Evolutionary conservation across 1,140 invertebrate genomes (phyloP), one percentile per base, ranked within the genome.

Genomic region (Asbolus verrucosus): DNA sequence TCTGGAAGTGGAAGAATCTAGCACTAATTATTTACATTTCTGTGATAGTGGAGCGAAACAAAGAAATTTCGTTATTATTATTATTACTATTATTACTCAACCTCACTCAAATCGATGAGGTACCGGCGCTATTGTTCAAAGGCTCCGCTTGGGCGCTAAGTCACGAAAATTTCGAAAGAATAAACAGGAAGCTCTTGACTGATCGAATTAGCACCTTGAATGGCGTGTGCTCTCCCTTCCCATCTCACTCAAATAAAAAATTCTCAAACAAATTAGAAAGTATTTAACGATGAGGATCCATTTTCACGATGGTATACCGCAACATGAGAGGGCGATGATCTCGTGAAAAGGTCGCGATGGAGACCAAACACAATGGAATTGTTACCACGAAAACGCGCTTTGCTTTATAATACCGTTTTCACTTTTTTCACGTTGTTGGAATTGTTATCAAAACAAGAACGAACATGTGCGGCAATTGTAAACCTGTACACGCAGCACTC

Each of bases 241-340:
- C 39, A 6, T 16, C 2, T 21, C 46, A 14, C 27, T 27, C 46
- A 54, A 27, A 27, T 24, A 54, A 27, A 54, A 54, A 54, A n/a
- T 24, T n/a, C 21, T 54, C 46, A 1, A 54, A 54, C 46, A 54
- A 54, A 54, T 54, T 54, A 54, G 46, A 54, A 54, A 54, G 46
- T 54, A 21, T 54, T 54, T 54, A 21, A 13, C 21, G 46, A n/a
- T n/a, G n/a, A 54, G 27, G 46, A 54, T 46, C n/a, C 21, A 54
- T 54, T 54, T 54, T 54, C 46, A 54, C 46, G 9, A 54, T 27
- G 21, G 8, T 27, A 27, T 27, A 24, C 46, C 21, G 11, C 21
- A 36, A 36, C 33, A 11, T 36, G 33, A 54, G 46, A 54, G 46
- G 46, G 46, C 46, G 46, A 27, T 54, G 46, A 54, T 54, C 46